phyloP scores from a whole-genome alignment of 2,113 vertebrate species.

The Sialia sialis region DNA sequence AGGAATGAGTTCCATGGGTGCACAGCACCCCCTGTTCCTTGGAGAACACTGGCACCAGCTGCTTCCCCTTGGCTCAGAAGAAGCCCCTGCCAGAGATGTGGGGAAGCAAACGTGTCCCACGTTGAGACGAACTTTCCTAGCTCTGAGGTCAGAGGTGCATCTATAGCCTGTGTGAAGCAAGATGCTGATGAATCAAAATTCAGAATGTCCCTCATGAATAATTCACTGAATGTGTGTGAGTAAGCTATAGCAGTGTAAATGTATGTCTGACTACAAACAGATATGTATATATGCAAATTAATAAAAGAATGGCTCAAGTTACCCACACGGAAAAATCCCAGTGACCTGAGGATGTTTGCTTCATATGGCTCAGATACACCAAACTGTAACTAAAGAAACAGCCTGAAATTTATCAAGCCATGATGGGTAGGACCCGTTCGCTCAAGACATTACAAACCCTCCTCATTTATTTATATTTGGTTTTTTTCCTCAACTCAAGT shows the following conservation, averaged over 20 bases:
- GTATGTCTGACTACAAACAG: neutral
- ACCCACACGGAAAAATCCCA: neutral
- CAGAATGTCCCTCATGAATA: slow-evolving; percentile 12
- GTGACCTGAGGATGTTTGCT: neutral
- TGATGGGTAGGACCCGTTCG: too few relatives aligned
- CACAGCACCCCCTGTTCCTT: accelerated
- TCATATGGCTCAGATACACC: neutral
- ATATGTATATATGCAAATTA: neutral
- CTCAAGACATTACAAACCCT: neutral
- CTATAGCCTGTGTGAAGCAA: neutral
- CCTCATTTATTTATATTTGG: accelerated
- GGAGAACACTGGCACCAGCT: accelerated
- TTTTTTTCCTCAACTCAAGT: neutral
- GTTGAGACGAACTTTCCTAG: accelerated
- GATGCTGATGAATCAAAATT: slow-evolving; percentile 17
- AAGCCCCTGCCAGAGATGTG: accelerated
- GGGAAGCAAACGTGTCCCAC: accelerated
- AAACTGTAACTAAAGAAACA: neutral
- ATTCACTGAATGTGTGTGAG: neutral
- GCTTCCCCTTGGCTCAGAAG: accelerated
- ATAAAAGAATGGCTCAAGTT: neutral
- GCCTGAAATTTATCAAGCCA: neutral
- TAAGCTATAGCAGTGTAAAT: neutral
- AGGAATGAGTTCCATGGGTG: neutral
- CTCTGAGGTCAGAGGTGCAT: neutral